Base-by-base conservation (phyloP, 2,888 invertebrate genomes). In the Craniophora ligustri region DNA sequence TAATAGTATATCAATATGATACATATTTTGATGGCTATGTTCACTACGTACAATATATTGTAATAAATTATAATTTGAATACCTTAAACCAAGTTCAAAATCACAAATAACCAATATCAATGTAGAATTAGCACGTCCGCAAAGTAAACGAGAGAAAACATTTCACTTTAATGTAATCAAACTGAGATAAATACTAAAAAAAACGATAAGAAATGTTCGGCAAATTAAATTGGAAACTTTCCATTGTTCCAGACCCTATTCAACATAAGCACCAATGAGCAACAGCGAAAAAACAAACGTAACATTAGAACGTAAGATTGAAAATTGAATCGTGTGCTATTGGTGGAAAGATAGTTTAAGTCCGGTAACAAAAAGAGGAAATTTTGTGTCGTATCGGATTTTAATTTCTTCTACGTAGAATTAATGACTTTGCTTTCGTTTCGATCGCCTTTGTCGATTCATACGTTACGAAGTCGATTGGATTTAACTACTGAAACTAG, bases 361-460 rank as follows among this genome's bases (percentile, higher is more conserved):
- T 71, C 61, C 72, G 66, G 60, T 54, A 71, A 50, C 75, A 73
- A 74, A 78, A 76, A 82, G 88, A 84, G 88, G 89, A 88, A 73
- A 73, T 73, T 91, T 91, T 90, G 89, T 89, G 89, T 91, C 88
- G 92, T 92, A 92, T 92, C 89, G 89, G 90, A 88, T 91, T 92
- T 92, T 91, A 91, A 92, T 92, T 92, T 91, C 91, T 91, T 80
- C 80, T 85, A 73, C 77, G 80, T 79, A 84, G 87, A 91, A 92
- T 91, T 91, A 92, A 92, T 89, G 92, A 90, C 83, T 88, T 87
- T 84, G 87, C 86, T 85, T 88, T 84, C 81, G 76, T 75, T 79
- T 74, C 74, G 72, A 75, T 75, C 66, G 74, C 70, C 67, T 81
- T 80, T 78, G 79, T 81, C 79, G 82, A 82, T 85, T 81, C 86